These are phyloP conservation scores for Teleiodes luculella DNA, from an alignment of 2,888 invertebrate genomes.

Conservation along the genomic window DNA sequence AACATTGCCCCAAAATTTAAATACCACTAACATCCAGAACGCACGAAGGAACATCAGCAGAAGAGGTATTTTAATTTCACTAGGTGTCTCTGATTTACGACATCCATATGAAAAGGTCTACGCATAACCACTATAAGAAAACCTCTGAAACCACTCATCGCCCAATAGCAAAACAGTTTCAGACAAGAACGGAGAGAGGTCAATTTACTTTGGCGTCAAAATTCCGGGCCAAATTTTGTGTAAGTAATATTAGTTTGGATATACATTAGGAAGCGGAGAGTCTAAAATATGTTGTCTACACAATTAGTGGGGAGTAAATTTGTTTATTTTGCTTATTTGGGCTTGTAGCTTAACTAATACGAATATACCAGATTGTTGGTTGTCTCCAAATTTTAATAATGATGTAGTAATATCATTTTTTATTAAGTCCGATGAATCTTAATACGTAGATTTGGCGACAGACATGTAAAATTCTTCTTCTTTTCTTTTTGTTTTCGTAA, in stretches of 20 bases:
- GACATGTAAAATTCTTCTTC: no score
- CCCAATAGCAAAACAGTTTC: constrained; percentile 8
- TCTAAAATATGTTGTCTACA: neutral
- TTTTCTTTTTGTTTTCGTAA: no score
- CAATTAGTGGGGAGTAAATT: neutral
- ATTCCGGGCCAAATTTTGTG: constrained; percentile 34
- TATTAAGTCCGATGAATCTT: no score
- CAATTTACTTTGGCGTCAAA: constrained; percentile 31
- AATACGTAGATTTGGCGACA: no score
- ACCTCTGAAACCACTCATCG: constrained; percentile 18
- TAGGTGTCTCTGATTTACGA: constrained; percentile 61
- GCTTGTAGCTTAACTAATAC: no score
- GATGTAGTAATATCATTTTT: no score
- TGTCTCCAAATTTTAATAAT: no score
- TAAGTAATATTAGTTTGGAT: constrained; percentile 48
- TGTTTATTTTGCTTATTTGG: neutral
- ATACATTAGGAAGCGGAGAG: constrained; percentile 39
- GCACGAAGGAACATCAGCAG: constrained; percentile 19
- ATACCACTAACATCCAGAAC: neutral
- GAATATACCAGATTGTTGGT: no score
- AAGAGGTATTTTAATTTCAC: constrained; percentile 60
- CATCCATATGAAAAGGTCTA: constrained; percentile 60
- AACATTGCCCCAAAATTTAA: neutral
- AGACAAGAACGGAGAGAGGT: constrained; percentile 25
- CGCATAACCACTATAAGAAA: constrained; percentile 43